Percentiles rank a stretch among this genome's conserved stretches.
Conservation (phyloP, 2,113 vertebrate species). For the Chamaetylas fuelleborni region DNA sequence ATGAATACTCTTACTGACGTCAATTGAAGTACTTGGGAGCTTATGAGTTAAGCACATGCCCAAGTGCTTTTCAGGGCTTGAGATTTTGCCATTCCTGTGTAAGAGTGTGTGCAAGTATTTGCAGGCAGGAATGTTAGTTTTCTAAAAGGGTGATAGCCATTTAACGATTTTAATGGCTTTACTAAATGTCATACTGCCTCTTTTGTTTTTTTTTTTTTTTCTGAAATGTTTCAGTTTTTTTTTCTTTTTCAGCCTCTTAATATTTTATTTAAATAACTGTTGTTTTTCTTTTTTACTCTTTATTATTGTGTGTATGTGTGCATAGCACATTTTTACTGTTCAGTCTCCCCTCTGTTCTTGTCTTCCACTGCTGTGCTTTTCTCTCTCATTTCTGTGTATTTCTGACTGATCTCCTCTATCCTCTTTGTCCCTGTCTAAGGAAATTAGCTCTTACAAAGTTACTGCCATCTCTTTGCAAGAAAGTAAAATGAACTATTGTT, state of each 20-base stretch:
- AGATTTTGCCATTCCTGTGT: neutral
- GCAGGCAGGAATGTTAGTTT: neutral
- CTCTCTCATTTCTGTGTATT: neutral
- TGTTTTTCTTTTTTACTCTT: neutral
- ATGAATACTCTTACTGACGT: slow-evolving; percentile 6
- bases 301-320: neutral
- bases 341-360: neutral
- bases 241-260: neutral
- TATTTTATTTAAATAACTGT: neutral
- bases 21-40: neutral
- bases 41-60: slow-evolving; percentile 32
- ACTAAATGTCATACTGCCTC: neutral
- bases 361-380: neutral
- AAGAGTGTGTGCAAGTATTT: slow-evolving; percentile 24
- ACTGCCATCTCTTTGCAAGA: neutral
- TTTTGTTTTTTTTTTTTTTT: neutral
- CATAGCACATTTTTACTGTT: neutral
- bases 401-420: neutral
- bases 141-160: neutral
- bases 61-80: slow-evolving; percentile 26
- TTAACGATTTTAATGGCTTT: slow-evolving; percentile 10
- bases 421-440: neutral
- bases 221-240: neutral
- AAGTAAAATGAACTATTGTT: neutral
- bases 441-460: neutral